A percentile compares a stretch with the other conserved stretches of the same genome.
Conservation (phyloP, 2,113 vertebrate genomes). For the Carlito syrichta region DNA sequence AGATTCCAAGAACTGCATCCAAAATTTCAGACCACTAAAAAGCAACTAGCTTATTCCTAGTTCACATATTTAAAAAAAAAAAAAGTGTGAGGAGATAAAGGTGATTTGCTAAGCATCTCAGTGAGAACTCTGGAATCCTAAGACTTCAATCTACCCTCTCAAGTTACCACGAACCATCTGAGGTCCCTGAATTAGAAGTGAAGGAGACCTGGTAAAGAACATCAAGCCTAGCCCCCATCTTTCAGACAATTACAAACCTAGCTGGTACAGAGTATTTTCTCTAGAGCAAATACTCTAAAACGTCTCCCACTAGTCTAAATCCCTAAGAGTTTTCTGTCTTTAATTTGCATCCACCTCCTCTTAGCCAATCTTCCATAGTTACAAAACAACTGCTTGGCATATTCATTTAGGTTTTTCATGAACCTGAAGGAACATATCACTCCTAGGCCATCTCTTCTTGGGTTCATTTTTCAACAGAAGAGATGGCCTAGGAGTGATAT, state of each 20-base stretch:
- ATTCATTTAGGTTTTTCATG: background rate
- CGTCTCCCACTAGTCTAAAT: background rate
- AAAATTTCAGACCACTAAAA: slow-evolving; percentile 24
- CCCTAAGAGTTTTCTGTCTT: background rate
- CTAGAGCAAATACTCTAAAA: background rate
- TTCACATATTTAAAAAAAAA: background rate
- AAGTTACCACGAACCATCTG: background rate
- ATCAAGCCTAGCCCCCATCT: background rate
- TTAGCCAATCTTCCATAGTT: background rate
- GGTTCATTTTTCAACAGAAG: background rate
- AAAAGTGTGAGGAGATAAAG: background rate
- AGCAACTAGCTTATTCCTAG: background rate
- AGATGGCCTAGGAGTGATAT: background rate
- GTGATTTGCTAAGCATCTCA: background rate
- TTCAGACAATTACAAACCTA: background rate
- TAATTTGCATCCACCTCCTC: background rate
- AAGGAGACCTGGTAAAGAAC: background rate
- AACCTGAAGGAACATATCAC: slow-evolving; percentile 17
- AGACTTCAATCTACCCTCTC: background rate
- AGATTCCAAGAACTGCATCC: background rate
- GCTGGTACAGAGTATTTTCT: background rate
- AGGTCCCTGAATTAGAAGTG: background rate
- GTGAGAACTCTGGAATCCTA: background rate
- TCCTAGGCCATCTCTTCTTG: background rate
- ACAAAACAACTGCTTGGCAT: background rate